Conservation (phyloP, 1,140 invertebrate genomes). For the Trypoxylus dichotomus region DNA sequence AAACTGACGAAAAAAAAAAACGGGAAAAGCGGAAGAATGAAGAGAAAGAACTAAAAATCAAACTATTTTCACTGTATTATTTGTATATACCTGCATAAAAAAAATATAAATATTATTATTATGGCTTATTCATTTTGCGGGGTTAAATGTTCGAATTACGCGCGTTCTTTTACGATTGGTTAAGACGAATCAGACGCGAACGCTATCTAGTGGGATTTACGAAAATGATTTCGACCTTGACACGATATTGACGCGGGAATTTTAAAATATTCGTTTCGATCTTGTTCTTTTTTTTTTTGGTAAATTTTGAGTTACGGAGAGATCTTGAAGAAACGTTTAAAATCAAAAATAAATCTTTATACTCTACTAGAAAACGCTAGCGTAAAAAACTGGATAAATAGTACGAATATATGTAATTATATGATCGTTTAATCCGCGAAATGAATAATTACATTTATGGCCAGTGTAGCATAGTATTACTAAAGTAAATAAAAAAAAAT, state of each 20-base stretch:
- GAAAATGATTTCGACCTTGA: too few relatives aligned
- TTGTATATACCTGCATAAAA: slow-evolving; percentile 50
- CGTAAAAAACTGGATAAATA: too few relatives aligned
- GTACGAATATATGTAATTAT: too few relatives aligned
- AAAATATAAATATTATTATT: slow-evolving; percentile 31
- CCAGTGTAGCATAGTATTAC: slow-evolving; percentile 49
- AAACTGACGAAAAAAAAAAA: not conserved
- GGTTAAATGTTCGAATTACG: not conserved
- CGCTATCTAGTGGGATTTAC: not conserved
- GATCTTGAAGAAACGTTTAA: too few relatives aligned
- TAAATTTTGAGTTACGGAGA: too few relatives aligned
- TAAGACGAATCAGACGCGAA: not conserved
- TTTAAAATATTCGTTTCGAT: too few relatives aligned
- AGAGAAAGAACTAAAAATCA: slow-evolving; percentile 44
- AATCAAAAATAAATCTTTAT: too few relatives aligned
- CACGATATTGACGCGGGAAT: too few relatives aligned
- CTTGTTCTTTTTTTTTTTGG: too few relatives aligned
- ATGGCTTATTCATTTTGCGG: slow-evolving; percentile 41
- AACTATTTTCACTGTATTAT: slow-evolving; percentile 53
- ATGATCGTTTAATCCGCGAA: slow-evolving; percentile 36
- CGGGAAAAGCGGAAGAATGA: slow-evolving; percentile 23
- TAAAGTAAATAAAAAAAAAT: slow-evolving; percentile 26
- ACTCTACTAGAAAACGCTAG: too few relatives aligned
- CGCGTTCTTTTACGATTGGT: not conserved
- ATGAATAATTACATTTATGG: slow-evolving; percentile 40